Evolutionary conservation across 2,113 vertebrate species (phyloP).

Genomic region (Eidolon helvum): DNA sequence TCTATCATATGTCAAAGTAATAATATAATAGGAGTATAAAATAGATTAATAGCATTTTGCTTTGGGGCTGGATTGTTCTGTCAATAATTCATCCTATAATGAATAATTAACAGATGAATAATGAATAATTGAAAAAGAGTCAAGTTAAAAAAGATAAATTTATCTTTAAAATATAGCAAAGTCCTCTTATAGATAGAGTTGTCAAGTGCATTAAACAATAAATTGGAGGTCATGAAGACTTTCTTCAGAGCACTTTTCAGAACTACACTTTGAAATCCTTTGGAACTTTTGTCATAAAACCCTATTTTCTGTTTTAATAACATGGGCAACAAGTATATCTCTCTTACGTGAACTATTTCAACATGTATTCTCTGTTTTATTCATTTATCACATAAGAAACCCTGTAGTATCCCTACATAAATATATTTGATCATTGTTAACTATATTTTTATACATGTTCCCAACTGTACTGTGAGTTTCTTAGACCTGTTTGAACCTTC

Average conservation of each 20-base stretch:
- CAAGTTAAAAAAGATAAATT: constrained; percentile 40
- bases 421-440: background rate
- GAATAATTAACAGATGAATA: constrained; percentile 58
- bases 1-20: background rate
- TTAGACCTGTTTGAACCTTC: background rate
- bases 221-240: background rate
- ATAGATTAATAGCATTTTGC: constrained; percentile 40
- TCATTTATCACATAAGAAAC: background rate
- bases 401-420: background rate
- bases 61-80: constrained; percentile 20
- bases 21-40: background rate
- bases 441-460: background rate
- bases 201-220: constrained; percentile 9
- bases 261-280: constrained; percentile 20
- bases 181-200: background rate
- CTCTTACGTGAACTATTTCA: background rate
- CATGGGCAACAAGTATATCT: background rate
- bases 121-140: constrained; percentile 48
- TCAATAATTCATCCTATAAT: constrained; percentile 57
- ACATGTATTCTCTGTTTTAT: background rate
- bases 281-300: background rate
- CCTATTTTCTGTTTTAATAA: background rate
- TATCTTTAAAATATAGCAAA: constrained; percentile 30
- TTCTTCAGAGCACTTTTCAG: background rate
- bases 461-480: background rate